Percentiles rank a stretch among this genome's conserved stretches.
Conservation (phyloP, 2,888 invertebrate genomes). For the Andrena minutula region DNA sequence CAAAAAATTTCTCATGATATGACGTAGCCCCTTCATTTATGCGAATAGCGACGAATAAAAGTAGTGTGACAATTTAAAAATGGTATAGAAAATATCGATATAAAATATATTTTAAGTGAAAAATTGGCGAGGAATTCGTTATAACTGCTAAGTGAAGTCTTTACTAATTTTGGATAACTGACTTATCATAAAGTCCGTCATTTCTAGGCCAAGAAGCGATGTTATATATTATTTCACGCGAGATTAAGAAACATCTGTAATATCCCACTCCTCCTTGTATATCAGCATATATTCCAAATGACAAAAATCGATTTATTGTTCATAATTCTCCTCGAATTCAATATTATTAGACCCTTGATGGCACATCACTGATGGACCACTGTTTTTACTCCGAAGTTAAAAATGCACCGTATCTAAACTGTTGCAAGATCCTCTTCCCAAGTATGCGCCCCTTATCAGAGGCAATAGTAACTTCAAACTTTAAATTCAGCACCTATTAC, state of each 20-base stretch:
- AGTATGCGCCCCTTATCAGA: background rate
- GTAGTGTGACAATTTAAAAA: constrained; percentile 31
- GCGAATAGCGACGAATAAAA: constrained; percentile 33
- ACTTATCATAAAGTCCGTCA: constrained; percentile 16
- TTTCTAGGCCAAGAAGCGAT: constrained; percentile 9
- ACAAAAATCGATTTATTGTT: constrained; percentile 27
- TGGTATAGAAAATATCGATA: constrained; percentile 29
- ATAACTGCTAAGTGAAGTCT: constrained; percentile 26
- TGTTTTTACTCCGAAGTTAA: constrained; percentile 20
- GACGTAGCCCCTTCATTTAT: constrained; percentile 8
- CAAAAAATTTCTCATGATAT: background rate
- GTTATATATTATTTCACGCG: constrained; percentile 7
- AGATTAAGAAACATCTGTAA: constrained; percentile 14
- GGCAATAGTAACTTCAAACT: constrained; percentile 8
- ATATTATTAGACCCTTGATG: constrained; percentile 1
- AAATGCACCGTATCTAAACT: constrained; percentile 40
- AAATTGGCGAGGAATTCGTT: constrained; percentile 17
- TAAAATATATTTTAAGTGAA: constrained; percentile 27
- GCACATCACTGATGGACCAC: background rate
- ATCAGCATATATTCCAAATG: constrained; percentile 9
- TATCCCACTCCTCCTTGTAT: constrained; percentile 1
- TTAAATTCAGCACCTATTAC: constrained; percentile 8
- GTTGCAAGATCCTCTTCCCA: background rate
- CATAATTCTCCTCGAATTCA: background rate
- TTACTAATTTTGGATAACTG: constrained; percentile 15